phyloP scores from a whole-genome alignment of 1,140 invertebrate genomes.

The Papilio polyxenes region DNA sequence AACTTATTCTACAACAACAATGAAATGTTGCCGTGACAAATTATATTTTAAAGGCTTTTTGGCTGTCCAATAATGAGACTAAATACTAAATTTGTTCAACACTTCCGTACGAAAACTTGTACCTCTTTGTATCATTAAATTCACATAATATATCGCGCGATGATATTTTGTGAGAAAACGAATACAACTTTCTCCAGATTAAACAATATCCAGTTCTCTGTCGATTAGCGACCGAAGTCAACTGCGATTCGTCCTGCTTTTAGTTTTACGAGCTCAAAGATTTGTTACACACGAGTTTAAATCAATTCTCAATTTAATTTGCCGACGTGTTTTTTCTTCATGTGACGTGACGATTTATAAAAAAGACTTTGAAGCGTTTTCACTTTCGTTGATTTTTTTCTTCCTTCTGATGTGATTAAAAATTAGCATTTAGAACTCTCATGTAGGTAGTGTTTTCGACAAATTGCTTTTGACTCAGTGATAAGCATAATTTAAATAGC shows the following conservation, averaged over 20 bases:
- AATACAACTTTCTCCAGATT: slow-evolving; percentile 6
- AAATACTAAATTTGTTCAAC: background rate
- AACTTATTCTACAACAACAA: background rate
- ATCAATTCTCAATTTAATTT: background rate
- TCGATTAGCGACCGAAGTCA: background rate
- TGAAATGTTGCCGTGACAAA: background rate
- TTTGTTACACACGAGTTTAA: background rate
- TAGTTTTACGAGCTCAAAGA: background rate
- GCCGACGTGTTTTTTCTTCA: background rate
- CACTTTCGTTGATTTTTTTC: background rate
- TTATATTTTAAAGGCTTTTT: background rate
- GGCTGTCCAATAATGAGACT: background rate
- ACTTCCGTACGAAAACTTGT: background rate
- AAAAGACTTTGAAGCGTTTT: background rate
- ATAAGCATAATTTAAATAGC: too few species aligned
- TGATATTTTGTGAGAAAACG: slow-evolving; percentile 1
- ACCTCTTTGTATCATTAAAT: background rate
- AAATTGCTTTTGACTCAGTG: too few species aligned
- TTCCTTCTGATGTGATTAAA: too few species aligned
- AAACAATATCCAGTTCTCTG: background rate
- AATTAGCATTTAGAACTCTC: too few species aligned
- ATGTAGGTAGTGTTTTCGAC: too few species aligned
- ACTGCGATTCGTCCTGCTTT: background rate
- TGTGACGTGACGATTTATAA: background rate
- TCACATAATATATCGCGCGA: background rate